phyloP scores from a whole-genome alignment of 2,113 vertebrate species.

The Peromyscus polionotus region DNA sequence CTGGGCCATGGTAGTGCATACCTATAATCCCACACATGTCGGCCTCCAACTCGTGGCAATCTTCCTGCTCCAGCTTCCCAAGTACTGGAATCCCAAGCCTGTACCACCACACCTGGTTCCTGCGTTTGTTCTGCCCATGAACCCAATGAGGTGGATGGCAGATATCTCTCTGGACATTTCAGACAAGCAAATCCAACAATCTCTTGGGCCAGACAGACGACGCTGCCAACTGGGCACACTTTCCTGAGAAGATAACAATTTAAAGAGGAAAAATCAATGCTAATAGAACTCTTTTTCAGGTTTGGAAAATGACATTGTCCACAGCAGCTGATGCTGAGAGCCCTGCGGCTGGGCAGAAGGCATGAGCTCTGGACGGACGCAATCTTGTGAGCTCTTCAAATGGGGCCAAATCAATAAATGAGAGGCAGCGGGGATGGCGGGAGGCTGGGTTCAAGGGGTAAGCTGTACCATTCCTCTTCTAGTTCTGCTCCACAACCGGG shows the following conservation, averaged over 20 bases:
- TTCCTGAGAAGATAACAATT: slow-evolving; percentile 59
- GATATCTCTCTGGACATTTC: neutral
- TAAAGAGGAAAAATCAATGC: slow-evolving; percentile 72
- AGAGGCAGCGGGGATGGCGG: slow-evolving; percentile 80
- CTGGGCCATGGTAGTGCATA: neutral
- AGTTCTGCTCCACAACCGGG: slow-evolving; percentile 90
- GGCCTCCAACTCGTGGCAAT: neutral
- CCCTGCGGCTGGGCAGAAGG: neutral
- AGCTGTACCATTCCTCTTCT: slow-evolving; percentile 92
- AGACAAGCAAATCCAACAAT: neutral
- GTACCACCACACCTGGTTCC: neutral
- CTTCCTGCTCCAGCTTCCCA: neutral
- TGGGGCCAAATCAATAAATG: slow-evolving; percentile 86
- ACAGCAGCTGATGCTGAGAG: neutral
- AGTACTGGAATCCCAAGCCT: neutral
- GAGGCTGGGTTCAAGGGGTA: slow-evolving; percentile 92
- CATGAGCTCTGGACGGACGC: neutral
- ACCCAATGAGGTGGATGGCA: neutral
- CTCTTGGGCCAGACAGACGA: neutral
- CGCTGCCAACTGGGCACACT: neutral
- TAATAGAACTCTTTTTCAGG: slow-evolving; percentile 67
- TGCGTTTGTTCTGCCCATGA: rapidly evolving
- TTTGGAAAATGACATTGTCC: slow-evolving; percentile 44
- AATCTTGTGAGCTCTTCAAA: slow-evolving; percentile 78
- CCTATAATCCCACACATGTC: neutral